Evolutionary conservation across 2,797 vertebrate genomes (phyloP), one percentile per base, ranked within the genome.

Genomic region (Salmo trutta): DNA sequence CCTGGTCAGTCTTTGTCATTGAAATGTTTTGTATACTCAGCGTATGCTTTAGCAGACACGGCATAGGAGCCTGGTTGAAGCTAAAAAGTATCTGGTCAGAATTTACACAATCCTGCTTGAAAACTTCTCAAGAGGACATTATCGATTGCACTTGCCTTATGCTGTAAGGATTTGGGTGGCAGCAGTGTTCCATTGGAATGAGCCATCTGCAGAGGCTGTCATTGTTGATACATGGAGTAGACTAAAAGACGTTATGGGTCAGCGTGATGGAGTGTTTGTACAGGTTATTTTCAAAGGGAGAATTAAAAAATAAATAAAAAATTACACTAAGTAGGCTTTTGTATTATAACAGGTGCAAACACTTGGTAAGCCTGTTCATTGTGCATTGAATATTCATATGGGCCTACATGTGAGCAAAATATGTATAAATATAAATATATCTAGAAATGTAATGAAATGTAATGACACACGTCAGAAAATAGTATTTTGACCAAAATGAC

Each of bases 1-100:
- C 33, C 33, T 36, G 33, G 33, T 6, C 6, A 36, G 33, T 36
- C 6, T 36, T 1, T 36, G 33, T 36, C 33, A 36, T 36, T 36
- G 5, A 36, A 36, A 36, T 36, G 33, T 36, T 36, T 36, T 36
- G 33, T 36, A 7, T 36, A 1, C 33, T 36, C 33, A 36, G 33
- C 6, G 3, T 53, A 6, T 14, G 27, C 71, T 70, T n/a, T 3
- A 10, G 31, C 53, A 85, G 65, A 77, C 31, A 51, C n/a, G n/a
- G 29, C 65, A 51, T 62, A 64, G 2, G 36, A 79, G 62, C 21
- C 36, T 36, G 47, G 66, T 78, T 77, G 56, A 68, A 73, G 10
- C 52, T 10, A 19, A 81, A 27, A 70, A 73, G 70, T 76, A 82
- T 81, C 78, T 78, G 74, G 67, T 75, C 75, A 81, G 6, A 65